Evolutionary conservation across 2,113 vertebrate species (phyloP).

Genomic region (Bettongia penicillata): DNA sequence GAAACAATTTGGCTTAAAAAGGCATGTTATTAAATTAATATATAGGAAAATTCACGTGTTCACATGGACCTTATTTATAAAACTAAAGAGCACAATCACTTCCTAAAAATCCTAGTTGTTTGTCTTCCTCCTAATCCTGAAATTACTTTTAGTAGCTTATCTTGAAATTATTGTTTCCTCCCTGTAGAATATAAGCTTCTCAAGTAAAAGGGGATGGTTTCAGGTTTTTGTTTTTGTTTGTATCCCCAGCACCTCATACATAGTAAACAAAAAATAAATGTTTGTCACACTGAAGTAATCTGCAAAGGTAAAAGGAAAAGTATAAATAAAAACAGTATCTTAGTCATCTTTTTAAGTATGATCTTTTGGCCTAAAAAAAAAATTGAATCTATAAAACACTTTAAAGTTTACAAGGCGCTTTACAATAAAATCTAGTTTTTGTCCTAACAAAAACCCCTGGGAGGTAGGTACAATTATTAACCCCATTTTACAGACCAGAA

Average conservation of each 20-base stretch:
- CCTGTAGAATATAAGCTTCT: background rate
- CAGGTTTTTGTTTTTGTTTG: background rate
- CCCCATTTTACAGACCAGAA: background rate
- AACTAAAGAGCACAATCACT: background rate
- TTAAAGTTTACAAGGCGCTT: background rate
- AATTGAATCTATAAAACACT: background rate
- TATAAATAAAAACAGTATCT: background rate
- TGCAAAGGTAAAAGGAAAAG: background rate
- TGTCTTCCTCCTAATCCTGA: background rate
- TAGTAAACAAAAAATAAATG: background rate
- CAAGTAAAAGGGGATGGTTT: background rate
- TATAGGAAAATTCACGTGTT: background rate
- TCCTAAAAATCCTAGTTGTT: background rate
- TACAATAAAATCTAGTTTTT: background rate
- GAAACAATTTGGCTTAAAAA: background rate
- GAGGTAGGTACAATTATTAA: background rate
- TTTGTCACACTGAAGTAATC: background rate
- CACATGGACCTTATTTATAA: background rate
- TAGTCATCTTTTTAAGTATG: background rate
- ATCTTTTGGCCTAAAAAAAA: background rate
- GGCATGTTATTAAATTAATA: background rate
- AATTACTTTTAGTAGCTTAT: background rate
- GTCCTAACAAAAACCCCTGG: background rate
- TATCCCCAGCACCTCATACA: background rate
- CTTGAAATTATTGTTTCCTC: background rate